A percentile compares a stretch with the other conserved stretches of the same genome.
These are phyloP conservation scores for Prionace glauca DNA, from an alignment of 2,797 vertebrate genomes.

Conservation along the genomic window DNA sequence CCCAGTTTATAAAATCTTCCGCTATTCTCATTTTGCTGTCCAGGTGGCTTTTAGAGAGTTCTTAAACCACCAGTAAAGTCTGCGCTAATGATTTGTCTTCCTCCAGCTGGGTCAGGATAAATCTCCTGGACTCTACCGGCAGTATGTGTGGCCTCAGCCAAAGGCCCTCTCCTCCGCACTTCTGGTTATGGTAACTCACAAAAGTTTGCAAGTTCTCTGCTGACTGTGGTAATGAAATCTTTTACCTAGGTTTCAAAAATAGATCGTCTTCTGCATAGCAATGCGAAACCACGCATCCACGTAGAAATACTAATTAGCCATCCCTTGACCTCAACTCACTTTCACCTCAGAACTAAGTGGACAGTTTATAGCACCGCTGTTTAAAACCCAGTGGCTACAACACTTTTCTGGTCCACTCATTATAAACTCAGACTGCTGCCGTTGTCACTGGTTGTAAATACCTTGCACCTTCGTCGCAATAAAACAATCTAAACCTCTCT, in stretches of 20 bases:
- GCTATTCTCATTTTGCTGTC: neutral
- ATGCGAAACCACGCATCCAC: neutral
- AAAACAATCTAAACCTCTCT: neutral
- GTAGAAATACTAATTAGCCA: neutral
- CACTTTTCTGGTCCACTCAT: neutral
- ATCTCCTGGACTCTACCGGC: neutral
- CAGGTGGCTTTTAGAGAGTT: neutral
- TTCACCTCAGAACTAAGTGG: neutral
- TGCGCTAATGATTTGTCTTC: neutral
- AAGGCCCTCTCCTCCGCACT: neutral
- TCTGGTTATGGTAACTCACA: neutral
- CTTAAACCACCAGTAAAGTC: neutral
- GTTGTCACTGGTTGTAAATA: neutral
- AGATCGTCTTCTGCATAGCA: neutral
- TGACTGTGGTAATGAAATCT: neutral
- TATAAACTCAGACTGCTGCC: neutral
- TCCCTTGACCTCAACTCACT: neutral
- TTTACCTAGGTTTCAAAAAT: neutral
- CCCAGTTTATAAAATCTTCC: neutral
- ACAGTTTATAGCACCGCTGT: neutral
- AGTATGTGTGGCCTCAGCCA: neutral
- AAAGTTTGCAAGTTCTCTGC: neutral
- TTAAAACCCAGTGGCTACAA: neutral
- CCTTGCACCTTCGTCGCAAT: neutral
- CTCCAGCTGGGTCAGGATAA: neutral